A percentile compares a stretch with the other conserved stretches of the same genome.
Conservation (phyloP, 2,113 vertebrate species). For the Mystacornis crossleyi region DNA sequence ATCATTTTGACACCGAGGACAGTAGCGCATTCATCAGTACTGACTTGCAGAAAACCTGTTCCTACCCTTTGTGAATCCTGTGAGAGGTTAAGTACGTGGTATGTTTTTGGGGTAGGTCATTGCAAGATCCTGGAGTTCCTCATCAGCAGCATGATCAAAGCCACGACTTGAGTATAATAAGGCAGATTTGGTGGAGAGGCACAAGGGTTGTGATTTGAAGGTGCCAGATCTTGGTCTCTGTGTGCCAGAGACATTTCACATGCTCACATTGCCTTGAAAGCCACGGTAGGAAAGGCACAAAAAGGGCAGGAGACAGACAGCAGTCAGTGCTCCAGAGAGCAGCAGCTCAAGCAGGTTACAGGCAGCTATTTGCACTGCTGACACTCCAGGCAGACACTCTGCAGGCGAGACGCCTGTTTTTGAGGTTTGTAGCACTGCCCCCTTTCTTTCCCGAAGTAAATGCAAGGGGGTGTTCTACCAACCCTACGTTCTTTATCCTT, state of each 20-base stretch:
- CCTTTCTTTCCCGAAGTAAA: neutral
- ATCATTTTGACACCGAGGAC: neutral
- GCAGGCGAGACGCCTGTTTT: neutral
- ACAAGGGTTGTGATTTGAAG: neutral
- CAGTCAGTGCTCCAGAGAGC: neutral
- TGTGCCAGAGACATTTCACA: neutral
- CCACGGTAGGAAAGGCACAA: neutral
- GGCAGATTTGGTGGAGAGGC: neutral
- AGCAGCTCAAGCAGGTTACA: neutral
- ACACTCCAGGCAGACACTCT: neutral
- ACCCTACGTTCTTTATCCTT: neutral
- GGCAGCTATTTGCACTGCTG: neutral
- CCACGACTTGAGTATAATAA: neutral
- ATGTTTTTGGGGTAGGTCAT: neutral
- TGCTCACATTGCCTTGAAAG: neutral
- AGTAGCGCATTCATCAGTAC: neutral
- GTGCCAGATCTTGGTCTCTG: neutral
- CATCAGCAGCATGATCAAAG: neutral
- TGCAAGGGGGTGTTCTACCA: neutral
- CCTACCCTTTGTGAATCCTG: neutral
- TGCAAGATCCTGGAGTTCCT: neutral
- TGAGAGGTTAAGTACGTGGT: neutral
- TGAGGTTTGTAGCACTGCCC: neutral
- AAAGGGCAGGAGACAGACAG: neutral
- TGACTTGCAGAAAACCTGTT: neutral